These are phyloP conservation scores for Metridium senile DNA, from an alignment of 92 coral and sea anemone species.

Conservation along the genomic window DNA sequence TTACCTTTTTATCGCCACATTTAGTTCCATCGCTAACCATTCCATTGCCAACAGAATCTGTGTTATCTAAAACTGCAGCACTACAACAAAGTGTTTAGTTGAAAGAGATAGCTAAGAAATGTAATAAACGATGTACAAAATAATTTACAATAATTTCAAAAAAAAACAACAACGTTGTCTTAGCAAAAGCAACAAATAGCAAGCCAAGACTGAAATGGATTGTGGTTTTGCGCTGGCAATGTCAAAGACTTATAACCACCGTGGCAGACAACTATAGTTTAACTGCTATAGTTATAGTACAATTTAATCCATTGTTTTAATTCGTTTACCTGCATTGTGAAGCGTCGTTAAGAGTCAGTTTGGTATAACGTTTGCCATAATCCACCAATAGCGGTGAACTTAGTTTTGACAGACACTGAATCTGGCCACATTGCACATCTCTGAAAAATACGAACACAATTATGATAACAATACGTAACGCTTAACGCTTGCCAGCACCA, in stretches of 20 bases:
- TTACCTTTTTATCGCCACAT: conserved; percentile 84
- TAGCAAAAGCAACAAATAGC: too few relatives aligned
- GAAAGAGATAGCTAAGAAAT: not conserved
- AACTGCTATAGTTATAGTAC: too few relatives aligned
- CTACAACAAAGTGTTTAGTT: conserved; percentile 31
- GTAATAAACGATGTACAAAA: not conserved
- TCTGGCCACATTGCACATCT: conserved; percentile 76
- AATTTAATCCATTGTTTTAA: too few relatives aligned
- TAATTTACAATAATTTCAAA: too few relatives aligned
- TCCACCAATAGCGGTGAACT: conserved; percentile 41
- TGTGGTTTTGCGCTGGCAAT: too few relatives aligned
- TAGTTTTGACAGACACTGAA: conserved; percentile 61
- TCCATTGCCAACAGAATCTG: conserved; percentile 70
- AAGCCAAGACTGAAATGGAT: too few relatives aligned
- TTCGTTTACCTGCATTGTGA: conserved; percentile 73
- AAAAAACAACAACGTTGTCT: too few relatives aligned
- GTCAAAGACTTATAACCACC: too few relatives aligned
- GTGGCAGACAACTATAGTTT: too few relatives aligned
- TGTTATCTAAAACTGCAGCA: conserved; percentile 58
- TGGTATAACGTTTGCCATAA: conserved; percentile 62
- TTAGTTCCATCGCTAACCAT: conserved; percentile 92
- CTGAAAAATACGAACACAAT: conserved; percentile 22
- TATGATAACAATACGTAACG: not conserved
- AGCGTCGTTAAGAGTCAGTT: conserved; percentile 45
- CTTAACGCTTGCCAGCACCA: too few relatives aligned